Evolutionary conservation across 2,113 vertebrate genomes (phyloP).

Genomic region (Conger conger): DNA sequence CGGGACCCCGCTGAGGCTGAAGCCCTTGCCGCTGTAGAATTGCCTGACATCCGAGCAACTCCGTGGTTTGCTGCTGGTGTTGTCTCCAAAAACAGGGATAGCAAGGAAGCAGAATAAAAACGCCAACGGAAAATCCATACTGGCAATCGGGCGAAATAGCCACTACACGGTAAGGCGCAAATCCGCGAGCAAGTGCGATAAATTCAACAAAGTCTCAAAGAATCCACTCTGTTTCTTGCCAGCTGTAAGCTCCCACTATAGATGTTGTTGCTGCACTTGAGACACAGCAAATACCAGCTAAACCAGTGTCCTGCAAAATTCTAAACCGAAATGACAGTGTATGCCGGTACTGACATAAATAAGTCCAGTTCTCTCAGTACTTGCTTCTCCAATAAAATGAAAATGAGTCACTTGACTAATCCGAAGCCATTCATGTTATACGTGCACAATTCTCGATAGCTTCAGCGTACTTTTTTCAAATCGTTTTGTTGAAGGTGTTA

Average conservation of each 20-base stretch:
- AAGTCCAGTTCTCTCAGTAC: not conserved
- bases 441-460: not conserved
- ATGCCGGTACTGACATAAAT: not conserved
- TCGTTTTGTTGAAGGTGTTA: not conserved
- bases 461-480: not conserved
- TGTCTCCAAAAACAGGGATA: conserved; percentile 72
- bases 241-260: not conserved
- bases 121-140: conserved; percentile 75
- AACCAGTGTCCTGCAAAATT: not conserved
- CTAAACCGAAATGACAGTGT: not conserved
- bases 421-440: not conserved
- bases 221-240: not conserved
- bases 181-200: not conserved
- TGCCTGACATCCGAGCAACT: conserved; percentile 89
- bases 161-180: not conserved
- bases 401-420: not conserved
- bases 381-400: not conserved
- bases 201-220: not conserved
- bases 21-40: conserved; percentile 91
- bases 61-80: conserved; percentile 68
- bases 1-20: conserved; percentile 83
- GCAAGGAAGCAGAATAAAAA: conserved; percentile 62
- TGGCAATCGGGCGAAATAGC: not conserved
- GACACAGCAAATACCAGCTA: not conserved
- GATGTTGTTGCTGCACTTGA: not conserved